A percentile compares a stretch with the other conserved stretches of the same genome.
phyloP scores from a whole-genome alignment of 2,888 invertebrate genomes.

The Caenorhabditis sp. region DNA sequence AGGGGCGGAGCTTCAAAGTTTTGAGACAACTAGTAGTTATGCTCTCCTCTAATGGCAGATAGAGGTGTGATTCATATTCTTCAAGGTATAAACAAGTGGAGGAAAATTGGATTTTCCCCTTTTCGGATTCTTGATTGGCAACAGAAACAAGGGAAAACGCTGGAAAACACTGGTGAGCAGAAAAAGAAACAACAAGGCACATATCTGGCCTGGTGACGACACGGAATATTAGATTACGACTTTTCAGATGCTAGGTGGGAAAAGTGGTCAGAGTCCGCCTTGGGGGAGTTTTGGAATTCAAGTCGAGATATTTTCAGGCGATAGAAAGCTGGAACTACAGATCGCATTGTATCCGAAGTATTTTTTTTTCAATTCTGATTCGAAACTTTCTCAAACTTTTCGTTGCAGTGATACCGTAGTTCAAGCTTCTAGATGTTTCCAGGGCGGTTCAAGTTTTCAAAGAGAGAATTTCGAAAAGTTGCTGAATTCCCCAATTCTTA shows the following conservation, averaged over 20 bases:
- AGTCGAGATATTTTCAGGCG: too few species aligned
- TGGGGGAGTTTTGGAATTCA: not conserved
- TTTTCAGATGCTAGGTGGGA: not conserved
- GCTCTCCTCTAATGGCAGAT: not conserved
- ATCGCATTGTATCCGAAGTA: not conserved
- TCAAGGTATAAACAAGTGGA: not conserved
- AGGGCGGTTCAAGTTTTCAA: too few species aligned
- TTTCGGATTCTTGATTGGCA: not conserved
- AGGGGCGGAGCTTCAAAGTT: not conserved
- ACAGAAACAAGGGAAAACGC: too few species aligned
- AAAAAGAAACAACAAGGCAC: too few species aligned
- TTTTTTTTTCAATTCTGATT: not conserved
- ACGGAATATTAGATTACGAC: not conserved
- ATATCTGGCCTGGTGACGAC: not conserved
- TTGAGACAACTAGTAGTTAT: not conserved
- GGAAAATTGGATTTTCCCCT: not conserved
- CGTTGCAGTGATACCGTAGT: too few species aligned
- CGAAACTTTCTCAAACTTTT: too few species aligned
- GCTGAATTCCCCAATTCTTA: too few species aligned
- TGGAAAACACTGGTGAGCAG: too few species aligned
- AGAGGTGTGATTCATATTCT: slow-evolving; percentile 2
- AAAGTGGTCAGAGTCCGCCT: not conserved
- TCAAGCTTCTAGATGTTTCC: too few species aligned
- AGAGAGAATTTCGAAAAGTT: too few species aligned
- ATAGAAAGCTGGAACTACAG: too few species aligned